These are phyloP conservation scores for Pseudococcus viburni DNA, from an alignment of 2,888 invertebrate genomes.

Conservation along the genomic window DNA sequence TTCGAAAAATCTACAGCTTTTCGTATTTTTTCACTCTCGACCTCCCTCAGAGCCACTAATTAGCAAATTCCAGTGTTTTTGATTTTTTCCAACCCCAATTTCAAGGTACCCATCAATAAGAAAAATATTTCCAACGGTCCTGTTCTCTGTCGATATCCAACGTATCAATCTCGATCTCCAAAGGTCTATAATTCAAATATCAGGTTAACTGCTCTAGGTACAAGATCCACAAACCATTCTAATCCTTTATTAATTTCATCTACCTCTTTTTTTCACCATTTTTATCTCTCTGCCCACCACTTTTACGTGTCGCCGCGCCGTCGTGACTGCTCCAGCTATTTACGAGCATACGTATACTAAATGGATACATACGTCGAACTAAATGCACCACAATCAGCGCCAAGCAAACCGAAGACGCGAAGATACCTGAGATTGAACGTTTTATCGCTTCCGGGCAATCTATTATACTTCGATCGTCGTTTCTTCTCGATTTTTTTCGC, in stretches of 20 bases:
- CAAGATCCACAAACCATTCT: neutral
- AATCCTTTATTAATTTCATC: neutral
- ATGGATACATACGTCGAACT: neutral
- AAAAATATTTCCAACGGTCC: neutral
- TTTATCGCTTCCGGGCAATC: conserved; percentile 47
- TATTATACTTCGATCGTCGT: conserved; percentile 14
- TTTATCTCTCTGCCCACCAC: neutral
- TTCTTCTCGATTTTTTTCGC: neutral
- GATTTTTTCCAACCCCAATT: no score
- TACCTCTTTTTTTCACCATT: neutral
- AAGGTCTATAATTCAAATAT: neutral
- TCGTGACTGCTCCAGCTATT: conserved; percentile 2
- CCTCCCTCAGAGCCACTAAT: no score
- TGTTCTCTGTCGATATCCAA: neutral
- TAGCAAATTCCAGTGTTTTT: no score
- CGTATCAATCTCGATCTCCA: neutral
- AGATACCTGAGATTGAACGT: conserved; percentile 47
- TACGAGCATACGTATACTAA: neutral
- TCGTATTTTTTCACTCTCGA: no score
- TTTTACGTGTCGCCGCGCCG: conserved; percentile 31
- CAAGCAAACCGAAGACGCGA: neutral
- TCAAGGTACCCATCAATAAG: no score
- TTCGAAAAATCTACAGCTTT: no score
- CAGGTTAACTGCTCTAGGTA: neutral
- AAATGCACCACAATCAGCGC: conserved; percentile 4